Evolutionary conservation across 2,888 invertebrate genomes (phyloP), one percentile per base, ranked within the genome.

Genomic region (Yponomeuta sedellus): DNA sequence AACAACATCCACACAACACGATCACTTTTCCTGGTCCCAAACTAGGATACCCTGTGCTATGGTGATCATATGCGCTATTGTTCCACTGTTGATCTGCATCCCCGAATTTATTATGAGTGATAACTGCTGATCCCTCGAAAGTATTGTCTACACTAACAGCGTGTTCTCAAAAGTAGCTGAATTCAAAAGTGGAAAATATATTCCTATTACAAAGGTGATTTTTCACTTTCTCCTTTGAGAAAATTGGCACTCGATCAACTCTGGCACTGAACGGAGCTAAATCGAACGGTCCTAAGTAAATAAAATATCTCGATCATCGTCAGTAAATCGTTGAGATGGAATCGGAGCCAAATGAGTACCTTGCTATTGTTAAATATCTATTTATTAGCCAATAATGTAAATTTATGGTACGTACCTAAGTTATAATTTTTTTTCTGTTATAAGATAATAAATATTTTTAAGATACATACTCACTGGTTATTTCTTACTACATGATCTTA

Each of bases 361-460:
- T 52, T 52, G 16, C 44, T 52, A 12, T 52, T 52, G 44, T 52
- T 52, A 52, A 12, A 12, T 52, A 52, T 16, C 44, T 52, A 52
- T 52, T 52, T 52, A 52, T 52, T 52, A 52, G 44, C 12, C 44
- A 52, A 52, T 52, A 52, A 52, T 12, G 44, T 52, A 52, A 61
- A 34, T 28, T 34, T 28, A 61, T 34, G n/a, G 10, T 39, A n/a
- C 12, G 12, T 12, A 20, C n/a, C 8, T 56, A 56, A 8, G 58
- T 58, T n/a, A 58, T 70, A 70, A 70, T 68, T 66, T 69, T 68
- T 66, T 69, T n/a, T n/a, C n/a, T n/a, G n/a, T n/a, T 4, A 61
- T 70, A 69, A 68, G 64, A 52, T 8, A 44, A 16, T 11, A 39
- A 63, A 63, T 63, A 39, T 63, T 63, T 34, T 63, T 63, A 58